Conservation (phyloP, 2,113 vertebrate genomes). For the Rattus rattus region DNA sequence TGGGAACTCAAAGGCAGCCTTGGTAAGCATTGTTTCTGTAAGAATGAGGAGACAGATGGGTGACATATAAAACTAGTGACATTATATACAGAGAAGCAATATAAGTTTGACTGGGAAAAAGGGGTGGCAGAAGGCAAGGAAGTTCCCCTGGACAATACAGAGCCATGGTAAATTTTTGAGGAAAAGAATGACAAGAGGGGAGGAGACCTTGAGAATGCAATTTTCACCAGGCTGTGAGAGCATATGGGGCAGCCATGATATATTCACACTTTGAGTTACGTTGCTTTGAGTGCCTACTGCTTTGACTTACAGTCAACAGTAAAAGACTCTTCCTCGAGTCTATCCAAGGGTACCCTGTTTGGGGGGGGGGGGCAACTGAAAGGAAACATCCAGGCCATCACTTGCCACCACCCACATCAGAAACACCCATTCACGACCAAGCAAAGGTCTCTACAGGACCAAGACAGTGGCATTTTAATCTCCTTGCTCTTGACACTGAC, state of each 20-base stretch:
- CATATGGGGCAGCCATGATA: background rate
- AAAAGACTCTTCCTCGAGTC: slow-evolving; percentile 9
- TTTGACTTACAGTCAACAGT: background rate
- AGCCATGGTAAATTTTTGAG: slow-evolving; percentile 5
- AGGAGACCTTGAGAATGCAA: background rate
- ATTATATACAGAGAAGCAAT: background rate
- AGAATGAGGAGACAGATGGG: background rate
- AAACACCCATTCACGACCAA: background rate
- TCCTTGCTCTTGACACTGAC: background rate
- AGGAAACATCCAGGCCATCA: background rate
- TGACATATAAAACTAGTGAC: background rate
- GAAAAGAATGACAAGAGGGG: background rate
- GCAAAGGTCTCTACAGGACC: background rate
- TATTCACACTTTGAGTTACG: background rate
- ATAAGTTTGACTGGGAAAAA: background rate
- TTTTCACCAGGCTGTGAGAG: slow-evolving; percentile 30
- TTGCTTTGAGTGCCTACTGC: background rate
- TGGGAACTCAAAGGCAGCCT: background rate
- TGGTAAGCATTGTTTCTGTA: background rate
- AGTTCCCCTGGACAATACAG: background rate
- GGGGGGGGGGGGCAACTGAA: background rate
- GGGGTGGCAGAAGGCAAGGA: background rate
- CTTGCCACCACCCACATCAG: background rate
- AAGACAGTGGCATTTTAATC: background rate
- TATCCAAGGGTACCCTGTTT: background rate